Evolutionary conservation across 2,113 vertebrate species (phyloP).

Genomic region (Engystomops pustulosus): DNA sequence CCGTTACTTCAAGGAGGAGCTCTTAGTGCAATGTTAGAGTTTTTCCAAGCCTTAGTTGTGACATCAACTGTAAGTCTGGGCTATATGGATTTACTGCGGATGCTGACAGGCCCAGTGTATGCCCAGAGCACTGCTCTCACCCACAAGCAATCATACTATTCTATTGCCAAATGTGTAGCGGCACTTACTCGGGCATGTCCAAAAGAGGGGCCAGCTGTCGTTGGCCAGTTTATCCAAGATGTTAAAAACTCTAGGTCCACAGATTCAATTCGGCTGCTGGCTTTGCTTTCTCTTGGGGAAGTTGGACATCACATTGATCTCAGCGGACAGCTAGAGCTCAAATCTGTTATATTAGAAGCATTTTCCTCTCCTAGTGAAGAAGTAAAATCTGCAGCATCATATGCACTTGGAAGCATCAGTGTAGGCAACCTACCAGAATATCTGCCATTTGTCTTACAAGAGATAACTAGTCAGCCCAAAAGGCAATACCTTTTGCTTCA

Average conservation of each 20-base stretch:
- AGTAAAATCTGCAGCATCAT: constrained; percentile 96
- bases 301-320: constrained; percentile 98
- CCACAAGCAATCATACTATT: constrained; percentile 98
- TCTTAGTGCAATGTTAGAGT: constrained; percentile 96
- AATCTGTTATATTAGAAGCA: constrained; percentile 95
- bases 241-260: constrained; percentile 98
- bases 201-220: constrained; percentile 93
- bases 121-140: constrained; percentile 92
- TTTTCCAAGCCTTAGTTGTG: constrained; percentile 95
- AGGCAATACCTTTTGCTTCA: constrained; percentile 97
- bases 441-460: constrained; percentile 96
- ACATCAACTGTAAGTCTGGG: constrained; percentile 91
- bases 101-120: constrained; percentile 96
- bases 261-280: constrained; percentile 94
- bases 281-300: constrained; percentile 94
- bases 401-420: constrained; percentile 94
- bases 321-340: constrained; percentile 94
- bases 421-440: constrained; percentile 98
- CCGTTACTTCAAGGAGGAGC: constrained; percentile 96
- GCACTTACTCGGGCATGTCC: constrained; percentile 95
- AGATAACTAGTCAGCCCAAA: constrained; percentile 95
- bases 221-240: constrained; percentile 98
- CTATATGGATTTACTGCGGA: constrained; percentile 96
- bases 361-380: constrained; percentile 98
- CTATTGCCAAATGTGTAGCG: constrained; percentile 98